phyloP scores from a whole-genome alignment of 2,888 invertebrate species.

The Coecobrya sp. region DNA sequence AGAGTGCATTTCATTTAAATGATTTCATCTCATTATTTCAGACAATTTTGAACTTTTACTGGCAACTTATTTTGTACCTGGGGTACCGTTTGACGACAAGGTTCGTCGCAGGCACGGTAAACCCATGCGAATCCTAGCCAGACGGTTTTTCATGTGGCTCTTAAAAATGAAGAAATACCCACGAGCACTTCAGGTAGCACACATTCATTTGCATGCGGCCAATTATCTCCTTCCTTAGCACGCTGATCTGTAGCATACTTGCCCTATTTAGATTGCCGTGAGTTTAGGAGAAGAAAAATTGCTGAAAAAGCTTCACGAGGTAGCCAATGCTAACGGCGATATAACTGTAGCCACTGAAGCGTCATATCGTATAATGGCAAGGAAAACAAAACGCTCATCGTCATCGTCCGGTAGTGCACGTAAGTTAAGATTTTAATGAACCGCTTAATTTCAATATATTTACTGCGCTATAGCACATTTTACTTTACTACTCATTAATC shows the following conservation, averaged over 20 bases:
- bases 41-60: slow-evolving; percentile 84
- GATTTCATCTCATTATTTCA: slow-evolving; percentile 24
- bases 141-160: slow-evolving; percentile 85
- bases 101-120: slow-evolving; percentile 82
- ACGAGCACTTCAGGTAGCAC: slow-evolving; percentile 82
- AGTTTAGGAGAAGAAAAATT: slow-evolving; percentile 84
- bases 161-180: slow-evolving; percentile 78
- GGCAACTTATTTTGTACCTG: slow-evolving; percentile 84
- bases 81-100: slow-evolving; percentile 82
- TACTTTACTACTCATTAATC: neutral
- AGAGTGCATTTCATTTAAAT: too few relatives aligned
- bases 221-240: too few relatives aligned
- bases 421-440: slow-evolving; percentile 37
- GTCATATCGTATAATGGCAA: slow-evolving; percentile 71
- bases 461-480: neutral
- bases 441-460: neutral
- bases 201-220: neutral
- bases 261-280: slow-evolving; percentile 81
- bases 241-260: neutral
- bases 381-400: slow-evolving; percentile 58
- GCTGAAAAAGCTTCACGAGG: slow-evolving; percentile 80
- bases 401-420: slow-evolving; percentile 80
- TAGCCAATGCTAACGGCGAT: slow-evolving; percentile 82
- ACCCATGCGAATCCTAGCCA: slow-evolving; percentile 84
- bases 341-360: slow-evolving; percentile 81